Conservation (phyloP, 2,888 invertebrate genomes). For the Caenorhabditis angaria region DNA sequence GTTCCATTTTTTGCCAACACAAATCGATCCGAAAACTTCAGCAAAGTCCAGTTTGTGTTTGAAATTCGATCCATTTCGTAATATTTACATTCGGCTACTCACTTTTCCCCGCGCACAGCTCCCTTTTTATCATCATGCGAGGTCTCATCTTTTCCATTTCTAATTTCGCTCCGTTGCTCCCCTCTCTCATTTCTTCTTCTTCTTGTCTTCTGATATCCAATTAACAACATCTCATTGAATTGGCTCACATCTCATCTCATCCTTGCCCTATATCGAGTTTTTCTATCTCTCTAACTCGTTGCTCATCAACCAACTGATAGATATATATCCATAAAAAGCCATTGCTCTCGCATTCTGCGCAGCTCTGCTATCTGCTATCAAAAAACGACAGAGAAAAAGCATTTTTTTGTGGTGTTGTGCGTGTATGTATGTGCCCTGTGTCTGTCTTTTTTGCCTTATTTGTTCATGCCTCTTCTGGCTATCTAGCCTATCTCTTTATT, state of each 20-base stretch:
- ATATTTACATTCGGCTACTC: slow-evolving; percentile 2
- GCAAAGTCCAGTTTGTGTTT: neutral
- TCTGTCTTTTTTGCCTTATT: neutral
- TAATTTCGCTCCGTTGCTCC: too few species aligned
- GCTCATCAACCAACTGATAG: neutral
- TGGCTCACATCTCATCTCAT: neutral
- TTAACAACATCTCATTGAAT: neutral
- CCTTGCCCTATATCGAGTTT: too few species aligned
- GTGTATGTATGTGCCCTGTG: neutral
- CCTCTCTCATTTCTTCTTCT: neutral
- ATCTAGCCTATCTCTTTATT: slow-evolving; percentile 4
- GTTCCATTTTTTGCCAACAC: too few species aligned
- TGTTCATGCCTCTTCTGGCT: slow-evolving; percentile 4
- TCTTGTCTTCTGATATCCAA: neutral
- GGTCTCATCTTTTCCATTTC: slow-evolving; percentile 1
- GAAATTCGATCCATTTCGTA: neutral
- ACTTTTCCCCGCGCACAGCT: neutral
- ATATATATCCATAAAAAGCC: neutral
- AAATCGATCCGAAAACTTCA: neutral
- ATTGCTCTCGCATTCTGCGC: neutral
- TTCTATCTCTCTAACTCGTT: too few species aligned
- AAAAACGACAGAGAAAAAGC: neutral
- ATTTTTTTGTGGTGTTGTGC: neutral
- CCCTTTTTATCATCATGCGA: neutral
- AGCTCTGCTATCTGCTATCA: neutral